A percentile compares a stretch with the other conserved stretches of the same genome.
These are phyloP conservation scores for Amphiura filiformis DNA, from an alignment of 35 echinoderm and acorn worm genomes.

Conservation along the genomic window DNA sequence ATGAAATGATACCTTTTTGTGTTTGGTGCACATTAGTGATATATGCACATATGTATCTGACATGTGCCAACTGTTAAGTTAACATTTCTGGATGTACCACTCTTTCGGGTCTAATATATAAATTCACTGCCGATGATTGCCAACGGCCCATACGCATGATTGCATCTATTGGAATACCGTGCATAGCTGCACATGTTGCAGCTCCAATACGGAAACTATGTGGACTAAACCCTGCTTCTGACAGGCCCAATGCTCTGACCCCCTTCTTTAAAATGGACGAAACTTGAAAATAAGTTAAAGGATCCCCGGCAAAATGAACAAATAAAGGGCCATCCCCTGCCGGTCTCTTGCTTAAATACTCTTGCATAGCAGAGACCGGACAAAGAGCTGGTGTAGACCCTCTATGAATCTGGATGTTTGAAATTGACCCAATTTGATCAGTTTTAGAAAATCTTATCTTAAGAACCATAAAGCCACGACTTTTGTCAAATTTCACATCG, in stretches of 20 bases:
- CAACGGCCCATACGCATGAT: background rate
- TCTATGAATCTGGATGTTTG: background rate
- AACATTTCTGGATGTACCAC: too few relatives aligned
- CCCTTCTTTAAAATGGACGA: background rate
- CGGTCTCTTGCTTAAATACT: background rate
- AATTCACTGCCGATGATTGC: background rate
- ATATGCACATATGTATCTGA: too few relatives aligned
- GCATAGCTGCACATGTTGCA: background rate
- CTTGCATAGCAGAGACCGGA: background rate
- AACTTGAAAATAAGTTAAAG: background rate
- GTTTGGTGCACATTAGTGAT: too few relatives aligned
- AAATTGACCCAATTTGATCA: background rate
- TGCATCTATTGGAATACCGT: background rate
- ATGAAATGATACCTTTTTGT: too few relatives aligned
- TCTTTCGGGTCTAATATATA: background rate
- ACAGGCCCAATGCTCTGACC: background rate
- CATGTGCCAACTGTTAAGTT: too few relatives aligned
- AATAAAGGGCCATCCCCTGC: background rate
- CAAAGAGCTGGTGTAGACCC: background rate
- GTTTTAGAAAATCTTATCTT: background rate
- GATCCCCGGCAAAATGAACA: background rate
- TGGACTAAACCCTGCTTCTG: background rate
- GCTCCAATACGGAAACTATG: background rate
- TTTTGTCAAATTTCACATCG: background rate
- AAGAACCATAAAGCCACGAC: background rate